Conservation (phyloP, 2,113 vertebrate species). For the Tenebrosternarchus preto region DNA sequence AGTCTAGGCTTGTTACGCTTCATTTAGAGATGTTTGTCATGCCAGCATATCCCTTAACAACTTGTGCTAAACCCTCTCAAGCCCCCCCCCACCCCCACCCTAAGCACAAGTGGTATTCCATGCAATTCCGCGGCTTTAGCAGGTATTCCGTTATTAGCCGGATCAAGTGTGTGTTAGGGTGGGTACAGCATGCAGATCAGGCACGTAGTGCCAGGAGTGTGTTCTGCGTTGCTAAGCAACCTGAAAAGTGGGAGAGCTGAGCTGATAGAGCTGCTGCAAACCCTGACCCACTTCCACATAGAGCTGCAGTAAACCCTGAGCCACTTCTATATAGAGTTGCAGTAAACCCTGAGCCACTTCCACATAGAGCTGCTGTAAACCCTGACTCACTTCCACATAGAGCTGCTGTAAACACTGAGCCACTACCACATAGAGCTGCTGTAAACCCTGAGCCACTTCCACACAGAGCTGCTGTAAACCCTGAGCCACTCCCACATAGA, state of each 20-base stretch:
- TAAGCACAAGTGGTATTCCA: neutral
- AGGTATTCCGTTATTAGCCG: slow-evolving; percentile 30
- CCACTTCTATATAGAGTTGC: slow-evolving; percentile 34
- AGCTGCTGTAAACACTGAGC: slow-evolving; percentile 24
- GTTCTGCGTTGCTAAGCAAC: slow-evolving; percentile 41
- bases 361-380: slow-evolving; percentile 34
- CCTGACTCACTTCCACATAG: slow-evolving; percentile 43
- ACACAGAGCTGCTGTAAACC: slow-evolving; percentile 34
- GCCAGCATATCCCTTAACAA: slow-evolving; percentile 10
- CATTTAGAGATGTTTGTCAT: slow-evolving; percentile 40
- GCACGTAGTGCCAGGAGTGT: slow-evolving; percentile 21
- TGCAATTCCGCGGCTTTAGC: slow-evolving; percentile 30
- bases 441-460: slow-evolving; percentile 20
- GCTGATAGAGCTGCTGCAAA: slow-evolving; percentile 37
- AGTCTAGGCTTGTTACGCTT: neutral
- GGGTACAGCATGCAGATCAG: neutral
- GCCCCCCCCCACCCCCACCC: neutral
- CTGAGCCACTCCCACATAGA: slow-evolving; percentile 41
- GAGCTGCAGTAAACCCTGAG: slow-evolving; percentile 25
- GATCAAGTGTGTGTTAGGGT: neutral
- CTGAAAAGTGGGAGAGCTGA: slow-evolving; percentile 21
- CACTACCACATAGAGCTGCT: slow-evolving; percentile 35
- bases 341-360: slow-evolving; percentile 19
- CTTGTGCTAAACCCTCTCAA: neutral
- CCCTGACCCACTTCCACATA: slow-evolving; percentile 43